Base-by-base conservation (phyloP, 64 coral and sea anemone species). In the Actinia equina region DNA sequence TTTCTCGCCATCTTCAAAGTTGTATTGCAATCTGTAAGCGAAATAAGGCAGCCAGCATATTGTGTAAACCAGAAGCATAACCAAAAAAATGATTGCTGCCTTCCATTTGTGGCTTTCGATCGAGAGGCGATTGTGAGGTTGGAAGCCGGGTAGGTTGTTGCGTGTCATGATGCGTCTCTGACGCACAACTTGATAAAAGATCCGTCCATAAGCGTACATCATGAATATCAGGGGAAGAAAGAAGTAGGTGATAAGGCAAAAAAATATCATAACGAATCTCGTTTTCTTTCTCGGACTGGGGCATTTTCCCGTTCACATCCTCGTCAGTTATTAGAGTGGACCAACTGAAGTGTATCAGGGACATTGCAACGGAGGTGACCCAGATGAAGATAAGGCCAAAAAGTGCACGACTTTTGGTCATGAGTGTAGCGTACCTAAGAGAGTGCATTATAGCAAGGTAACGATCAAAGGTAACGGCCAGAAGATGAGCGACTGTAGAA, bases 1-100 rank as follows among this genome's bases (percentile, higher is more conserved):
- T 0, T 30, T 10, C 2, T 70, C 46, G 12, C 69, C 14, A 30
- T 74, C 12, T 30, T 41, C n/a, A 82, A 27, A 86, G 2, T 82
- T 82, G 17, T 49, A 82, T 2, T 82, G 44, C 23, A 91, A 52
- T 57, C 84, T 86, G 8, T 10, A 14, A 22, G 71, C 12, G 52
- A 91, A 91, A 69, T 76, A 91, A 23, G 89, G 89, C 55, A 91
- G 49, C 89, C 89, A 91, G 46, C 89, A 86, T 22, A 82, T 51
- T 19, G 41, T 45, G 53, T 86, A 91, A 18, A 91, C 85, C 20
- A 86, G 30, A 22, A 91, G 14, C 74, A 77, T 65, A 51, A 91
- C 85, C 12, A 91, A 27, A 59, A 91, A 64, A 25, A 91, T 58
- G 17, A 83, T 64, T 3, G 54, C 57, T 3, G 82, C 89, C 46